Evolutionary conservation across 1,140 invertebrate genomes (phyloP), one percentile per base, ranked within the genome.

Genomic region (Melanaphis sacchari): DNA sequence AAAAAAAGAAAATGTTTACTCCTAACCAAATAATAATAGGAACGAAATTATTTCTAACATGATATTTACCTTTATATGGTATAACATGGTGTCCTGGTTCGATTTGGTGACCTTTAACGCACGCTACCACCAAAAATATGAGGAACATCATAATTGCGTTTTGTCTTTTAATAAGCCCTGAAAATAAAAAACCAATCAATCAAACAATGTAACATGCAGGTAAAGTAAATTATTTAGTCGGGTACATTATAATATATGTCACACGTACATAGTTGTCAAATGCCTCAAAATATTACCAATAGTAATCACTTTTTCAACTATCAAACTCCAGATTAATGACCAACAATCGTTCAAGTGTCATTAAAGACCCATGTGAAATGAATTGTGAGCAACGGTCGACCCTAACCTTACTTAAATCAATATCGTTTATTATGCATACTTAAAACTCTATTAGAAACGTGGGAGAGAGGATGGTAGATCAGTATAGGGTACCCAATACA

Each of bases 41-140:
- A 46, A 21, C 8, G 36, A 4, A 87, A 87, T 46, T 49, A 43
- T 88, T 88, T n/a, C 24, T 43, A 7, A 46, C 43, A 7, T 7
- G 2, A 88, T 88, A 46, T 38, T 93, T 93, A 93, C 91, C 91
- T 93, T 93, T 82, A 84, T 93, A 84, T 0, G 91, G 91, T 26
- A 93, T 84, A 26, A 93, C 81, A 22, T 93, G 91, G 15, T 93
- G 81, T 93, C 84, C 91, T 11, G 91, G 81, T 38, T 93, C 66
- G 1, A 36, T 93, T 85, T 52, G 81, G 11, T 52, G 76, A 41
- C 46, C 81, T 15, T 52, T 52, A 26, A 54, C 36, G 46, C 46
- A 81, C 36, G 81, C 46, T 5, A 52, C 38, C 91, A 31, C 38
- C 91, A 93, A 54, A 49, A 93, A 26, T 38, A 85, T 26, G 15